Base-by-base conservation (phyloP, 2,797 vertebrate species). In the Babyrousa celebensis region DNA sequence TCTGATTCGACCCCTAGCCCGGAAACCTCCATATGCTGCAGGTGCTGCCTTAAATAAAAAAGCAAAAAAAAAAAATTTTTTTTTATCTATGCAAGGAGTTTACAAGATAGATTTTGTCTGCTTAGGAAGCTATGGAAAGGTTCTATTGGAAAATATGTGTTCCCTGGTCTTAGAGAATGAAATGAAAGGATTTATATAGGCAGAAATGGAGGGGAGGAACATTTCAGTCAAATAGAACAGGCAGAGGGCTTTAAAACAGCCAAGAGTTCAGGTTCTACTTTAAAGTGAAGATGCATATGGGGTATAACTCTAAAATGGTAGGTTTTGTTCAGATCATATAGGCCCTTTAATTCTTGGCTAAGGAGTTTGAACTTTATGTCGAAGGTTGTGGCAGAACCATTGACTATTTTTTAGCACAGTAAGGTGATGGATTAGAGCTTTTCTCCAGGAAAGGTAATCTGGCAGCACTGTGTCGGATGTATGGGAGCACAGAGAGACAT, bases 401-500 rank as follows among this genome's bases (percentile, higher is more conserved):
- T 93, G 62, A 94, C 40, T 90, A 2, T n/a, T 65, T 90, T 91
- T 84, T 71, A 85, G 65, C 12, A 60, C 11, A 93, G 29, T 65
- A 85, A 67, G 0, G 43, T 92, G 89, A 79, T 94, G 60, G 54
- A 80, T 95, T 94, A 71, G 32, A 71, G 62, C 40, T 95, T 79
- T 84, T 8, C 27, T 95, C 82, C 29, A 48, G 68, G 92, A 80
- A 84, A 86, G 56, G 89, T 92, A 68, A 80, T 89, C 83, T 75
- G 70, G 89, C 29, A 68, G 40, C 27, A n/a, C 56, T 86, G 14
- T 91, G 21, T 86, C 67, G 40, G 83, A 96, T 84, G 63, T 84
- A 48, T 89, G 71, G 82, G 65, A 94, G 56, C 56, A 86, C 36
- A 14, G 85, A 95, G 70, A 97, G 70, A 78, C 62, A 78, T 91